Evolutionary conservation across 1,140 invertebrate species (phyloP), one percentile per base, ranked within the genome.

Genomic region (Pseudomyrmex flavicornis): DNA sequence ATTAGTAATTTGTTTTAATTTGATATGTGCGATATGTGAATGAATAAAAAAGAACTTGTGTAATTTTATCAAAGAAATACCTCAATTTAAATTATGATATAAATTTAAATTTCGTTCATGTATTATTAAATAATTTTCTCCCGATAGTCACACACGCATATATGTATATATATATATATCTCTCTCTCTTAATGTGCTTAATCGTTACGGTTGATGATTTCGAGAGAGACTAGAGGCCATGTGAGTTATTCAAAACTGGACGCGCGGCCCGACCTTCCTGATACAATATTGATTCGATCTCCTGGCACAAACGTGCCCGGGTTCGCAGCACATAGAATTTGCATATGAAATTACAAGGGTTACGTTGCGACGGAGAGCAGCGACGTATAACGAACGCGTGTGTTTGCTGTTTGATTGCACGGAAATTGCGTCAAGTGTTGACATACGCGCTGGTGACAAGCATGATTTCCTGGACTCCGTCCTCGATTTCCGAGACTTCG

Each of bases 391-490:
- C 76, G 68, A 70, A 58, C 65, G 59, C 58, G 59, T 88, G 75
- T 89, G 75, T 89, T 90, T 90, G 85, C 70, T 80, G 62, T 90
- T 89, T 89, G 87, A 89, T 90, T 86, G 87, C 75, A 85, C 84
- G 89, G 82, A 90, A 89, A 90, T 90, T 90, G 85, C 87, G 73
- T 83, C 74, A 84, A n/a, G 52, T 58, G 63, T 26, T 65, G 66
- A 26, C 86, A 58, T 80, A 69, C 76, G 85, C 48, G 74, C 69
- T 75, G 61, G 68, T 83, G 77, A 88, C 86, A 83, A 88, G 86
- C 44, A 70, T 75, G 61, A 88, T 88, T 87, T 82, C 82, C 85
- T 74, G 68, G 82, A 80, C 48, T 83, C 77, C 68, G 86, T 84
- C 5, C 35, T 35, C 35, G 35, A 35, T 35, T 35, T 35, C 5